A percentile compares a stretch with the other conserved stretches of the same genome.
phyloP scores from a whole-genome alignment of 2,113 vertebrate species.

The Gracilinanus agilis region DNA sequence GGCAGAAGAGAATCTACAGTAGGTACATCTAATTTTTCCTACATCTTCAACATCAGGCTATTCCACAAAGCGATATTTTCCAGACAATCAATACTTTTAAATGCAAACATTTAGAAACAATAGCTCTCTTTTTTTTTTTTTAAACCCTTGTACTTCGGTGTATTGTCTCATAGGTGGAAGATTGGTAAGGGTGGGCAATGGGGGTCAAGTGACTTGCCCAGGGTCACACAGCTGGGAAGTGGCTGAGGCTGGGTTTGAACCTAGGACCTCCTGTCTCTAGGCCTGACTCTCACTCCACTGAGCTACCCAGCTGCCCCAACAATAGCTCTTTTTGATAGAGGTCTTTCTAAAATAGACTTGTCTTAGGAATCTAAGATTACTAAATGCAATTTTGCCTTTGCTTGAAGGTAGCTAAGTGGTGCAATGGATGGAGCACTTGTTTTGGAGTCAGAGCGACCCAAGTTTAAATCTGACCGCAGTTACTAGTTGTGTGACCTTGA shows the following conservation, averaged over 20 bases:
- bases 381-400: background rate
- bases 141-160: too few relatives aligned
- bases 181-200: too few relatives aligned
- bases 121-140: too few relatives aligned
- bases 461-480: background rate
- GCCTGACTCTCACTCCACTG: too few relatives aligned
- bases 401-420: background rate
- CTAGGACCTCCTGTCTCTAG: too few relatives aligned
- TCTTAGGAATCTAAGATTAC: background rate
- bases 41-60: background rate
- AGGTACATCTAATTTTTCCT: background rate
- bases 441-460: background rate
- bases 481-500: background rate
- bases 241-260: too few relatives aligned
- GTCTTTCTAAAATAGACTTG: background rate
- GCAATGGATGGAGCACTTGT: background rate
- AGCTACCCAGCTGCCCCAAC: too few relatives aligned
- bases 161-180: too few relatives aligned
- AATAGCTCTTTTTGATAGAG: background rate
- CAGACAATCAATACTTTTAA: background rate
- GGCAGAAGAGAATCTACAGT: background rate
- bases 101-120: too few relatives aligned
- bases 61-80: background rate
- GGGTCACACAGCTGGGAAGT: too few relatives aligned
- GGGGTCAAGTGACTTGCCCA: too few relatives aligned